A percentile compares a stretch with the other conserved stretches of the same genome.
phyloP scores from a whole-genome alignment of 2,113 vertebrate species.

The Plectropomus leopardus region DNA sequence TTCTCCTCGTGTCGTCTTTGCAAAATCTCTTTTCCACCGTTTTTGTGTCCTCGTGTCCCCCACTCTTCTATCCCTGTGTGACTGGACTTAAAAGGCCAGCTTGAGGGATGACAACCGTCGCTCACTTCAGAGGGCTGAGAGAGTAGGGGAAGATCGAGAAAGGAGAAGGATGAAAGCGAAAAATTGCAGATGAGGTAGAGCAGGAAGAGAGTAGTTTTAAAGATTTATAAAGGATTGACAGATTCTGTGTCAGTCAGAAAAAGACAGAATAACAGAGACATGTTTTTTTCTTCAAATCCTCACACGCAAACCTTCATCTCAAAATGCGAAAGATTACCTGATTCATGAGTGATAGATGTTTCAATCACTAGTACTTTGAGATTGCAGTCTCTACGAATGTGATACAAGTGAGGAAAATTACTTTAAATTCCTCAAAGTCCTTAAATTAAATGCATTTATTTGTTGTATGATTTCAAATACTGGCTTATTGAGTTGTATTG shows the following conservation, averaged over 20 bases:
- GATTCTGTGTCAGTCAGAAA: conserved; percentile 56
- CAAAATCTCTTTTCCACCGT: conserved; percentile 32
- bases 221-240: conserved; percentile 69
- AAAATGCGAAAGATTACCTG: conserved; percentile 29
- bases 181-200: conserved; percentile 70
- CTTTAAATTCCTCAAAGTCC: conserved; percentile 3
- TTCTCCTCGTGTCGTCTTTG: conserved; percentile 36
- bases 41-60: conserved; percentile 47
- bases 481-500: conserved; percentile 1
- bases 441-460: conserved; percentile 16
- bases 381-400: conserved; percentile 8
- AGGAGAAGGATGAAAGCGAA: conserved; percentile 70
- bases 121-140: conserved; percentile 68
- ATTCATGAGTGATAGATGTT: conserved; percentile 24
- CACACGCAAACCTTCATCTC: conserved; percentile 9
- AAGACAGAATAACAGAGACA: conserved; percentile 18
- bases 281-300: conserved; percentile 17
- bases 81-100: conserved; percentile 78
- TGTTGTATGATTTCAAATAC: conserved; percentile 9
- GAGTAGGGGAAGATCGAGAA: conserved; percentile 49
- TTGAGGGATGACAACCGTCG: conserved; percentile 67
- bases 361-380: conserved; percentile 16
- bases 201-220: conserved; percentile 64
- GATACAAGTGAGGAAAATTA: conserved; percentile 16
- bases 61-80: conserved; percentile 44